phyloP scores from a whole-genome alignment of 2,797 vertebrate species.

The Vespertilio murinus region DNA sequence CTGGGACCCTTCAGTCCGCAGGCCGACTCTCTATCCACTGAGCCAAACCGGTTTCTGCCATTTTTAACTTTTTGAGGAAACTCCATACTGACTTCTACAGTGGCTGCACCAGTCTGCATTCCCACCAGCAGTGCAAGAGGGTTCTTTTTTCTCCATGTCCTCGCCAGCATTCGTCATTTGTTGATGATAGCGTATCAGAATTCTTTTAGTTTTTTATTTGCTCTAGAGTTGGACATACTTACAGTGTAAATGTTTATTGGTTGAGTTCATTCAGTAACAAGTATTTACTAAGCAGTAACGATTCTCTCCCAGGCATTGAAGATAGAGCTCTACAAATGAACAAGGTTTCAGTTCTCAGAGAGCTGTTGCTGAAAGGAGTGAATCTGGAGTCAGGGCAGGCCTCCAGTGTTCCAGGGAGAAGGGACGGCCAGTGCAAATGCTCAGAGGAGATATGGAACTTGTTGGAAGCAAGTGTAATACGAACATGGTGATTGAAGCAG shows the following conservation, averaged over 20 bases:
- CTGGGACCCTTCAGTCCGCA: no score
- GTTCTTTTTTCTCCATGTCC: no score
- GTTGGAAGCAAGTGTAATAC: background rate
- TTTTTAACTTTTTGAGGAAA: no score
- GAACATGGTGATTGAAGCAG: background rate
- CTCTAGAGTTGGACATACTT: background rate
- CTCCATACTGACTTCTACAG: no score
- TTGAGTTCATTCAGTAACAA: background rate
- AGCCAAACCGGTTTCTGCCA: no score
- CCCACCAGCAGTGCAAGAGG: no score
- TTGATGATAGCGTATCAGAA: background rate
- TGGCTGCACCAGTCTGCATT: no score
- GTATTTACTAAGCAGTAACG: background rate
- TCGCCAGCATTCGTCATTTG: no score
- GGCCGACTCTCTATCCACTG: no score
- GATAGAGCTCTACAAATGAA: background rate
- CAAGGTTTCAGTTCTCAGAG: background rate
- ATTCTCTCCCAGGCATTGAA: background rate
- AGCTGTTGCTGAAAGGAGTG: background rate
- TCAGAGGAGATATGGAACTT: background rate
- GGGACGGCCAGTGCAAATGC: background rate
- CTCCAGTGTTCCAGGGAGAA: background rate
- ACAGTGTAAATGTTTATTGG: background rate
- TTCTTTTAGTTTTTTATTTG: background rate
- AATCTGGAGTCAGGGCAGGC: no score